phyloP scores from a whole-genome alignment of 2,113 vertebrate species.

The Aptenodytes forsteri region DNA sequence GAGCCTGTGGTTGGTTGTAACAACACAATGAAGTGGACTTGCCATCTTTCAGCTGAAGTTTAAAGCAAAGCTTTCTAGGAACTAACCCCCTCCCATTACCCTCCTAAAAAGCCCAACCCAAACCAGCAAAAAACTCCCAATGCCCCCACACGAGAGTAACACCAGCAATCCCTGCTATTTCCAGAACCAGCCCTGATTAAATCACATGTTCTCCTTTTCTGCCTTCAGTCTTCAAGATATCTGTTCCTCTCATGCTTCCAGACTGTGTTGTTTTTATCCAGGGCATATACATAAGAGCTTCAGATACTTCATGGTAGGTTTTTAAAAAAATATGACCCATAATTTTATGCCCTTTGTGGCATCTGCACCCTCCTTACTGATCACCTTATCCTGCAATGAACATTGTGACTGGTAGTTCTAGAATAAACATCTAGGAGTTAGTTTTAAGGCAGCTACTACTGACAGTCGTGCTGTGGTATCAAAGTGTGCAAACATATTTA shows the following conservation, averaged over 20 bases:
- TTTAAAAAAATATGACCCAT: not conserved
- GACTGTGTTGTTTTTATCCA: not conserved
- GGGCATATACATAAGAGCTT: not conserved
- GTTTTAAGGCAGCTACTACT: not conserved
- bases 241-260: not conserved
- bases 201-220: not conserved
- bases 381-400: not conserved
- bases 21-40: not conserved
- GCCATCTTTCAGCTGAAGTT: not conserved
- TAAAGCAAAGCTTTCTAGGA: not conserved
- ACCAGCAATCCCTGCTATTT: not conserved
- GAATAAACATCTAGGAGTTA: not conserved
- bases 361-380: not conserved
- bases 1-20: not conserved
- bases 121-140: not conserved
- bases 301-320: not conserved
- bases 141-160: not conserved
- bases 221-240: not conserved
- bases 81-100: fast-evolving
- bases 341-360: not conserved
- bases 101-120: not conserved
- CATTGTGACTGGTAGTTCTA: not conserved
- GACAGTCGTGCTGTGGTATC: not conserved
- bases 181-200: not conserved
- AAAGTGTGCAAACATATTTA: not conserved